A percentile compares a stretch with the other conserved stretches of the same genome.
Evolutionary conservation across 2,888 invertebrate genomes (phyloP).

Genomic region (Phortica okadai): DNA sequence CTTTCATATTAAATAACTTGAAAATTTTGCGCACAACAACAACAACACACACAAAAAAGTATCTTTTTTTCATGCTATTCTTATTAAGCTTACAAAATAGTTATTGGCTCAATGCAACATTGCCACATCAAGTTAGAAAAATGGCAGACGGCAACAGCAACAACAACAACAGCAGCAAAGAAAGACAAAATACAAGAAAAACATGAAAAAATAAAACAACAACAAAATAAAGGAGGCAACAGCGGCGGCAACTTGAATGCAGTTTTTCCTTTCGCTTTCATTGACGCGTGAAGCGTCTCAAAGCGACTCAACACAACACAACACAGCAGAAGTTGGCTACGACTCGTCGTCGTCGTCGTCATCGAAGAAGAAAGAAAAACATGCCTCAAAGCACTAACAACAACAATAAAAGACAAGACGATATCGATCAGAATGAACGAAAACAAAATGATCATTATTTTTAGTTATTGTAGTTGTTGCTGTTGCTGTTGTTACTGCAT

Average conservation of each 20-base stretch:
- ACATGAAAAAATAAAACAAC: not conserved
- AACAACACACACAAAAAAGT: not conserved
- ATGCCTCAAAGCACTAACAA: conserved; percentile 32
- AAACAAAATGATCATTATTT: conserved; percentile 55
- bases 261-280: conserved; percentile 69
- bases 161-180: conserved; percentile 16
- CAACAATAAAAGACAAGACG: conserved; percentile 39
- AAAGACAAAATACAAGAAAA: conserved; percentile 28
- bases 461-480: conserved; percentile 25
- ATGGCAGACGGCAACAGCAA: not conserved
- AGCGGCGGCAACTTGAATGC: conserved; percentile 9
- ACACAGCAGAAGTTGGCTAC: conserved; percentile 53
- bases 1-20: not conserved
- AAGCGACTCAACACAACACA: not conserved
- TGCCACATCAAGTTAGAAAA: conserved; percentile 57
- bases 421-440: conserved; percentile 53
- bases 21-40: not conserved
- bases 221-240: not conserved
- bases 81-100: conserved; percentile 58
- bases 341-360: conserved; percentile 43
- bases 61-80: not conserved
- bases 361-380: conserved; percentile 28
- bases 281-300: conserved; percentile 67
- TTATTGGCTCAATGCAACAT: conserved; percentile 63
- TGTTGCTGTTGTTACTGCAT: conserved; percentile 26